These are phyloP conservation scores for Dendrocincla fuliginosa DNA, from an alignment of 2,797 vertebrate species.

Conservation along the genomic window DNA sequence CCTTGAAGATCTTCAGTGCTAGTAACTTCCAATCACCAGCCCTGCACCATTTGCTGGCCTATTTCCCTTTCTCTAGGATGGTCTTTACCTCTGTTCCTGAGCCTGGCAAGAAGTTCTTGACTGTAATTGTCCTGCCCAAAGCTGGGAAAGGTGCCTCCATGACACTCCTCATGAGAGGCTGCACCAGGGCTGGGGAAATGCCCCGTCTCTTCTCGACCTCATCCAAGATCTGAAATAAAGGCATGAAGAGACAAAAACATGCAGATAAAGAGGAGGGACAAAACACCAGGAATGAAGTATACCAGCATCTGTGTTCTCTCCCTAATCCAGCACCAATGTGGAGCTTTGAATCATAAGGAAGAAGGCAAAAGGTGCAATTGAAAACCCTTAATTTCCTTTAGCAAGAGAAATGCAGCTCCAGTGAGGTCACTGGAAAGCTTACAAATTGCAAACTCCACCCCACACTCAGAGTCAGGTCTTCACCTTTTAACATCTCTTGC, in stretches of 20 bases:
- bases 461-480: background rate
- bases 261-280: background rate
- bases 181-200: constrained; percentile 95
- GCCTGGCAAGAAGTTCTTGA: constrained; percentile 97
- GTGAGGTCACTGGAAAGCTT: background rate
- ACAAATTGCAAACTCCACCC: background rate
- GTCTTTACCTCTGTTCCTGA: constrained; percentile 93
- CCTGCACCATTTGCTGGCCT: background rate
- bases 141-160: constrained; percentile 99
- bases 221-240: constrained; percentile 88
- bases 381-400: background rate
- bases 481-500: background rate
- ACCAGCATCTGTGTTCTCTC: background rate
- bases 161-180: constrained; percentile 97
- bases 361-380: background rate
- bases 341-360: background rate
- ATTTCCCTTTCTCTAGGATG: background rate
- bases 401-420: background rate
- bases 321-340: accelerated
- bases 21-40: background rate
- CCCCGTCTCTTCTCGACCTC: constrained; percentile 96
- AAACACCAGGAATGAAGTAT: background rate
- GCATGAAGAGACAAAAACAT: background rate
- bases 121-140: constrained; percentile 90
- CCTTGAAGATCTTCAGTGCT: background rate